Evolutionary conservation across 2,113 vertebrate genomes (phyloP).

Genomic region (Leptobrachium leishanense): DNA sequence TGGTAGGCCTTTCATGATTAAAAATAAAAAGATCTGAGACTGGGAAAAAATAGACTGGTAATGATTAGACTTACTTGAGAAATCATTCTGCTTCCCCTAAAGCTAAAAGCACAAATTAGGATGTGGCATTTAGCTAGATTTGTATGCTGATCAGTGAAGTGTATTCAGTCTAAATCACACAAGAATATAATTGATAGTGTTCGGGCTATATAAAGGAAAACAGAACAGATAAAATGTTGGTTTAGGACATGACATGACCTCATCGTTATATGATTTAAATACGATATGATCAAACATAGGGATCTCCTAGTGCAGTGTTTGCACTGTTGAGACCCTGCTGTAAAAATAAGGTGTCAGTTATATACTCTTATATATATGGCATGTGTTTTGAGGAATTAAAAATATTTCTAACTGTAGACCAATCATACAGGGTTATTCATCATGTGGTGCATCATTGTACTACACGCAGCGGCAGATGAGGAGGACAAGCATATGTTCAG

Average conservation of each 20-base stretch:
- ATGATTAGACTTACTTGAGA: conserved; percentile 46
- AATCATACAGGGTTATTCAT: too few species aligned
- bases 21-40: conserved; percentile 42
- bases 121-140: conserved; percentile 46
- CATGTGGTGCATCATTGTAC: too few species aligned
- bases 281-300: too few species aligned
- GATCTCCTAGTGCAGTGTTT: too few species aligned
- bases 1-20: conserved; percentile 36
- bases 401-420: too few species aligned
- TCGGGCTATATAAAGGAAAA: conserved; percentile 35
- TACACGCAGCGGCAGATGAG: too few species aligned
- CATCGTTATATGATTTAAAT: conserved; percentile 21
- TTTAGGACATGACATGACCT: conserved; percentile 47
- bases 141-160: conserved; percentile 49
- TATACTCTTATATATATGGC: too few species aligned
- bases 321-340: too few species aligned
- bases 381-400: too few species aligned
- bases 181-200: conserved; percentile 50
- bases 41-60: conserved; percentile 47
- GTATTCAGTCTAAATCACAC: conserved; percentile 46
- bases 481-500: too few species aligned
- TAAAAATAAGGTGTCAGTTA: too few species aligned
- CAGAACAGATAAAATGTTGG: conserved; percentile 20
- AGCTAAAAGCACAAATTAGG: conserved; percentile 48
- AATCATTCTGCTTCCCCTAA: conserved; percentile 44